Evolutionary conservation across 2,797 vertebrate genomes (phyloP), one percentile per base, ranked within the genome.

Genomic region (Poeciliopsis paucimaculata): DNA sequence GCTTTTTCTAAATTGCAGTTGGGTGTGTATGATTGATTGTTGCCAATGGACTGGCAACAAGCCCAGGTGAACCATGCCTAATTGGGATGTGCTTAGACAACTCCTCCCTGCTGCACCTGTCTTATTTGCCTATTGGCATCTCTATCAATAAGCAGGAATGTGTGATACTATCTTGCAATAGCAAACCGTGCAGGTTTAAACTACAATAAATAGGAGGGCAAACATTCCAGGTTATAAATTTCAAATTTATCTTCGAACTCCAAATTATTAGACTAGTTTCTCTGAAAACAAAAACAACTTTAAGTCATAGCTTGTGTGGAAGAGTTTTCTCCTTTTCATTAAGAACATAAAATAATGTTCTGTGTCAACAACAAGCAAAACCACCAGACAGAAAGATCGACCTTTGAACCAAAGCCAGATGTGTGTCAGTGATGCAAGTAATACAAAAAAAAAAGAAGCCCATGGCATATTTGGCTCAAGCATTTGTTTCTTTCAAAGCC

Each of bases 101-200:
- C 31, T 31, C 26, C 39, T 23, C 2, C 43, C 6, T 34, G 36
- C 45, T 68, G 36, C 34, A 26, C 16, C 23, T 18, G 13, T n/a
- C 15, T 57, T 3, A 26, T 79, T 76, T 77, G 31, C 53, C 5
- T 81, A 64, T 43, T 55, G 10, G 62, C 11, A n/a, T 60, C 11
- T 73, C 66, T 23, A 23, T 68, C 16, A 39, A 2, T 15, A 39
- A 49, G 39, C 23, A 39, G 12, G 0, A 51, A 18, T 12, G 13
- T 8, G n/a, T 60, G 13, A 9, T 49, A 64, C 31, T 0, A 34
- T 18, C 8, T 49, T 76, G 1, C 16, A 41, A 68, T 68, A 18
- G 13, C 46, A 49, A 51, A 49, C 45, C 2, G 26, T 55, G 26
- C 51, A 53, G 11, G 23, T 53, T 53, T 26, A 10, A 53, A 26